phyloP scores from a whole-genome alignment of 1,140 invertebrate genomes.

The Andricus grossulariae region DNA sequence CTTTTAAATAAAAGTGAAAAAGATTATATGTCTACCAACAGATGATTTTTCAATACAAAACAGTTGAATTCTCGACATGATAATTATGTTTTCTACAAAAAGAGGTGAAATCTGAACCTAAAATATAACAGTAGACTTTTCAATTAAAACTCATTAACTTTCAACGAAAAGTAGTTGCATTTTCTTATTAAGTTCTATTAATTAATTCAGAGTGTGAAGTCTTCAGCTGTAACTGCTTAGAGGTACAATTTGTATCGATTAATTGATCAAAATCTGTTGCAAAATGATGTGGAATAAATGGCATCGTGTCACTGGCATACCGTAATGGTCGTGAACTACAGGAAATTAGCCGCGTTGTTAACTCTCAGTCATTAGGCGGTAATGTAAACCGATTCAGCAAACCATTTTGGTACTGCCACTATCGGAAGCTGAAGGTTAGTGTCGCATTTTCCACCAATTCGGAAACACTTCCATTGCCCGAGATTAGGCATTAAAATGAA shows the following conservation, averaged over 20 bases:
- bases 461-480: neutral
- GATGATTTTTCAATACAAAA: too few species aligned
- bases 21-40: too few species aligned
- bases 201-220: too few species aligned
- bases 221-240: neutral
- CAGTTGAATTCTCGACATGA: too few species aligned
- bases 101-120: too few species aligned
- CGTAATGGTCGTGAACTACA: conserved; percentile 55
- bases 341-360: conserved; percentile 61
- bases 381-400: conserved; percentile 52
- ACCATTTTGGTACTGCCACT: conserved; percentile 3
- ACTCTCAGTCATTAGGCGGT: conserved; percentile 61
- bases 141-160: too few species aligned
- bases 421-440: neutral
- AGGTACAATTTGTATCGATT: neutral
- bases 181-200: too few species aligned
- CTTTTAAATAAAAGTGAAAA: too few species aligned
- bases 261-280: conserved; percentile 5
- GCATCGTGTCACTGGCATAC: conserved; percentile 56
- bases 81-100: too few species aligned
- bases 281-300: conserved; percentile 35
- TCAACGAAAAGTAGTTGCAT: too few species aligned
- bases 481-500: neutral
- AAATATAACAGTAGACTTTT: too few species aligned
- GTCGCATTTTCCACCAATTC: conserved; percentile 14